phyloP scores from a whole-genome alignment of 2,888 invertebrate species.

The Phaedon cochleariae region DNA sequence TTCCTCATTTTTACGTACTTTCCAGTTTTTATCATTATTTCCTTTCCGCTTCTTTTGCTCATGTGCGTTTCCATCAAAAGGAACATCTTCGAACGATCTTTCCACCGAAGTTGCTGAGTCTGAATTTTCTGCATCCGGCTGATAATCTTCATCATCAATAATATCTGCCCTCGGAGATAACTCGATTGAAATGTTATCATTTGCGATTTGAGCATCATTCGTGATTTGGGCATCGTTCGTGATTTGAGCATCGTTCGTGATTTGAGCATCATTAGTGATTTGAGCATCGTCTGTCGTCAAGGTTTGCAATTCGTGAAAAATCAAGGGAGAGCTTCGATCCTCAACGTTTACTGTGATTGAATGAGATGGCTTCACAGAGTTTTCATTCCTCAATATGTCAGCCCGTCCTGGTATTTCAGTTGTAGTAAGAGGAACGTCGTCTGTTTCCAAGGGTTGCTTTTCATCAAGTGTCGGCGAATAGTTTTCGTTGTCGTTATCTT shows the following conservation, averaged over 20 bases:
- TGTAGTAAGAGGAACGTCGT: background rate
- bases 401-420: background rate
- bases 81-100: conserved; percentile 11
- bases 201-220: background rate
- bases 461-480: background rate
- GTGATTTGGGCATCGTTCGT: background rate
- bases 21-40: conserved; percentile 10
- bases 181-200: background rate
- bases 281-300: background rate
- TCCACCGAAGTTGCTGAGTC: conserved; percentile 11
- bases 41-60: conserved; percentile 16
- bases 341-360: background rate
- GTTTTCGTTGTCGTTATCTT: background rate
- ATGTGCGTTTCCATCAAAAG: conserved; percentile 16
- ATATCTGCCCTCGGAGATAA: background rate
- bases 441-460: background rate
- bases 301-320: background rate
- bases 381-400: background rate
- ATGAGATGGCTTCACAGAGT: background rate
- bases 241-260: background rate
- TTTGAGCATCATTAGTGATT: background rate
- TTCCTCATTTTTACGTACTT: conserved; percentile 11
- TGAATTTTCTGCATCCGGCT: background rate
- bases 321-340: background rate
- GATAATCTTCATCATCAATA: background rate